Evolutionary conservation across 2,113 vertebrate genomes (phyloP), one percentile per base, ranked within the genome.

Genomic region (Heterochromis multidens): DNA sequence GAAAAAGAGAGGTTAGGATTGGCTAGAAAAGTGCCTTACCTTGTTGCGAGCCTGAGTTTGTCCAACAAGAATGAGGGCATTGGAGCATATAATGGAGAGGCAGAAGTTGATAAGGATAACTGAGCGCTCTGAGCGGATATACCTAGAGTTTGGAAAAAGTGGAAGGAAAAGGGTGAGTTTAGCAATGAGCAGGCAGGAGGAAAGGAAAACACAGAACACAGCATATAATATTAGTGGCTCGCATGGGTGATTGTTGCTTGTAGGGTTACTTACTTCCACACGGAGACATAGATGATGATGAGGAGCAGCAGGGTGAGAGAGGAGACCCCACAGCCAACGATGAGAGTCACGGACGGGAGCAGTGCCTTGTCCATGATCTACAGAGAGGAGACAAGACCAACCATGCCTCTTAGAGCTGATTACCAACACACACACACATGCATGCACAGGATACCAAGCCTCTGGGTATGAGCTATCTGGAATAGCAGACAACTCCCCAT

Each of bases 21-120:
- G 5, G 27, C 9, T 33, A 19, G 25, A 63, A 6, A 74, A 59
- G 63, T 7, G 87, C 5, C 58, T 86, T 95, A 99, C 99, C 97
- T 99, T 99, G 93, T 99, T 99, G 86, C 97, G 96, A 83, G 97
- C 98, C 95, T 99, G 99, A 16, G 99, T 99, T 95, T 99, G 99
- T 85, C 99, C 97, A 0, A 99, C 94, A 80, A 99, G 96, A 93
- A 99, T 99, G 89, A 99, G 98, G 1, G 98, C 98, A 0, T 99
- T 99, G 93, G 99, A 99, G 92, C 98, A 99, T 84, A 99, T 99
- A 87, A 99, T 99, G 88, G 99, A 99, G 70, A 99, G 92, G 95
- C 99, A 99, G 96, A 99, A 99, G 95, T 99, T 99, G 96, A 99
- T 99, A 82, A 99, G 97, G 92, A 99, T 99, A 91, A 99, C 98